Evolutionary conservation across 2,888 invertebrate species (phyloP).

Genomic region (Vannuccia rotundouncinata): DNA sequence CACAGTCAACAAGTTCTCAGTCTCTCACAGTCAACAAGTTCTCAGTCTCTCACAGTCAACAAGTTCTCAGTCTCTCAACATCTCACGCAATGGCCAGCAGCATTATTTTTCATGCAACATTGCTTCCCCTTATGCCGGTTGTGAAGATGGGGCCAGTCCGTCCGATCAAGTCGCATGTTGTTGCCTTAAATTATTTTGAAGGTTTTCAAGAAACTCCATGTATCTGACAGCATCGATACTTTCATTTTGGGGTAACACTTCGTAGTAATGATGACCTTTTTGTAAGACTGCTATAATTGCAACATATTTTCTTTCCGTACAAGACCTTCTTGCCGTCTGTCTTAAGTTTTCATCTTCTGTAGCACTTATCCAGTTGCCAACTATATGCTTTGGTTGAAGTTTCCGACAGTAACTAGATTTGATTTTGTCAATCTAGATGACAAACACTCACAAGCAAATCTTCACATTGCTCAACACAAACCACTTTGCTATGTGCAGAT

Average conservation of each 20-base stretch:
- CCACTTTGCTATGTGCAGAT: not conserved
- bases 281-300: not conserved
- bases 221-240: not conserved
- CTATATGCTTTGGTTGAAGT: not conserved
- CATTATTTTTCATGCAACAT: no score
- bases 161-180: no score
- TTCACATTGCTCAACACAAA: not conserved
- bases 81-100: no score
- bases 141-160: no score
- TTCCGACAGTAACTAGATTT: not conserved
- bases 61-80: no score
- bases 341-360: not conserved
- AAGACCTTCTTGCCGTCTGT: not conserved
- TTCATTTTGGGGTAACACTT: not conserved
- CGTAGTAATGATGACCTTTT: not conserved
- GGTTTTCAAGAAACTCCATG: not conserved
- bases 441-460: not conserved
- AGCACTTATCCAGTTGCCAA: not conserved
- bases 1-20: no score
- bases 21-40: no score
- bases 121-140: no score
- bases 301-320: not conserved
- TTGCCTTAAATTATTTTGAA: not conserved
- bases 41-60: no score
- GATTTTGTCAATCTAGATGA: not conserved